Base-by-base conservation (phyloP, 1,140 invertebrate genomes). In the Halictus rubicundus region DNA sequence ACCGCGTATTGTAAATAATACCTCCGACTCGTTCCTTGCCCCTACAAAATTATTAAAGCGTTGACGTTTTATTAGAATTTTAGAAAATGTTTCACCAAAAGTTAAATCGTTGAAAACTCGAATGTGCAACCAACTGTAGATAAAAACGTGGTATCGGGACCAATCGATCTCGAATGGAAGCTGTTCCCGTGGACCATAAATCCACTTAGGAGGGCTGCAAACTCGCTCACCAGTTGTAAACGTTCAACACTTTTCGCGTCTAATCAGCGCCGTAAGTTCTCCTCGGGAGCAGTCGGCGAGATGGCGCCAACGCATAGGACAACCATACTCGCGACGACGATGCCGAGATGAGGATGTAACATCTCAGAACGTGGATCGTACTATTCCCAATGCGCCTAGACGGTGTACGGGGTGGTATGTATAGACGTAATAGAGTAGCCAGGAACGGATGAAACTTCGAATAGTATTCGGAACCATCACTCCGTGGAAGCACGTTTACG, bases 381-480 rank as follows among this genome's bases (percentile, higher is more conserved):
- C 39, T 79, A 82, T 85, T 75, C 75, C 63, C 70, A 61, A 68
- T 71, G 74, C 57, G 57, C 81, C 74, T 78, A 46, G 54, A 49
- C 64, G 64, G 54, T 25, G 49, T 66, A 61, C 49, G 61, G n/a
- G n/a, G n/a, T n/a, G n/a, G 32, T 68, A 76, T 46, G 14, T 46
- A 14, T 32, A 81, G 61, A 71, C 57, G 74, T 85, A 85, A 85
- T 78, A 75, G 79, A 85, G 84, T 79, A 69, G 61, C 74, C 70
- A 68, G 70, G 49, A 3, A 54, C 61, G 60, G 52, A 69, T 81
- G 83, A 84, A 81, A 68, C 64, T 85, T 70, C 68, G 71, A 66
- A 81, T 77, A 70, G 82, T 81, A 85, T 85, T 85, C 78, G 74
- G 61, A 14, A 54, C 77, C 52, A 74, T 74, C 70, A 4, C 77